Base-by-base conservation (phyloP, 2,888 invertebrate species). In the Cephus pygmeus region DNA sequence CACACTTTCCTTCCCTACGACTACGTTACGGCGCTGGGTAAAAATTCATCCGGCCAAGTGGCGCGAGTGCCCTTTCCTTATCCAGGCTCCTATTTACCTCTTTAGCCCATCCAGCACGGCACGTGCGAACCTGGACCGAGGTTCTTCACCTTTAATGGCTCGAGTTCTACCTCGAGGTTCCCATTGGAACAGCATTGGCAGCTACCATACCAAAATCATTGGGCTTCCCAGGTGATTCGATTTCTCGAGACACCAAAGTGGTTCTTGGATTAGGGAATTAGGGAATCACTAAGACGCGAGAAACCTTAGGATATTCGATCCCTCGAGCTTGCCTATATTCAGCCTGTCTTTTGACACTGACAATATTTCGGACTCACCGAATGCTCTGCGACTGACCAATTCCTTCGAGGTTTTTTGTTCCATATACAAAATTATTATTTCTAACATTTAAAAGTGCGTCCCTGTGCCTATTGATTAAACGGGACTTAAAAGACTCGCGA, bases 251-350 rank as follows among this genome's bases (percentile, higher is more conserved):
- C 71, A 71, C 34, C 71, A 34, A 71, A 71, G 71, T 23, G 56
- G 56, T 34, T 88, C 87, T 88, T 89, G 87, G 88, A 88, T 87
- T 85, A 83, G 85, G 69, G 69, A 30, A 69, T 30, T 33, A 69
- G 69, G 40, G 23, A 23, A 56, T 56, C 23, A 23, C 56, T 23
- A 87, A 89, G 87, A 87, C 86, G 85, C 81, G 83, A 83, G 91
- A 90, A 91, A 88, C 90, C 90, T 89, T 90, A 91, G 88, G 83
- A 90, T 35, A 84, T 86, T 85, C 85, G 88, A 88, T 87, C 88
- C 87, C 87, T 85, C 82, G 85, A 85, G 81, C 85, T 71, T 86
- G 88, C 85, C 86, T 87, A 87, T 85, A 85, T 88, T 85, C 84
- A 82, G 83, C 71, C 23, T 23, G 56, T 56, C 56, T 56, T 56